Evolutionary conservation across 2,113 vertebrate species (phyloP).

Genomic region (Leptobrachium leishanense): DNA sequence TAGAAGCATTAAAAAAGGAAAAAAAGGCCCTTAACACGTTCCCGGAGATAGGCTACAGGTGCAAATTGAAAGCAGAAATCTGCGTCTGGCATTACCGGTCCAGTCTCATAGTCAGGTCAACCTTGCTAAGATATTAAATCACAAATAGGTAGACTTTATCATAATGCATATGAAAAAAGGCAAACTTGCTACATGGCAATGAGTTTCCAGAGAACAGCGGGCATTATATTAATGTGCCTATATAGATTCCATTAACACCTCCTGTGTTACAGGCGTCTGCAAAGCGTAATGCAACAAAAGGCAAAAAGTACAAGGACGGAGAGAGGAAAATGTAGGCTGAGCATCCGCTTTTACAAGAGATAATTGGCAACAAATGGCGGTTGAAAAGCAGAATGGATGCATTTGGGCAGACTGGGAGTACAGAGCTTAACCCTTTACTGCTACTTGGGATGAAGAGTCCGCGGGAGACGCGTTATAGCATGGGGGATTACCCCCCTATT

Average conservation of each 20-base stretch:
- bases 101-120: slow-evolving; percentile 36
- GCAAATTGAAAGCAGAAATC: slow-evolving; percentile 39
- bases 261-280: background rate
- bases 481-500: too few species aligned
- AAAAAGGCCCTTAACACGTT: slow-evolving; percentile 14
- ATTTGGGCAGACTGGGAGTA: background rate
- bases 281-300: slow-evolving; percentile 5
- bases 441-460: background rate
- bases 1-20: slow-evolving; percentile 4
- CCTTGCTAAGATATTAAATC: slow-evolving; percentile 33
- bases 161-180: slow-evolving; percentile 39
- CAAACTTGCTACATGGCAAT: slow-evolving; percentile 34
- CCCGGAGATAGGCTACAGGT: slow-evolving; percentile 30
- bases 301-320: background rate
- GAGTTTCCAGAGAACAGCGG: background rate
- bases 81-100: background rate
- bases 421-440: background rate
- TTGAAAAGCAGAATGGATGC: background rate
- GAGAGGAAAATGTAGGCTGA: background rate
- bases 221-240: slow-evolving; percentile 37
- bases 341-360: slow-evolving; percentile 10
- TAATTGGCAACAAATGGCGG: background rate
- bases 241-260: slow-evolving; percentile 41
- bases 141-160: slow-evolving; percentile 28
- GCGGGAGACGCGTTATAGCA: too few species aligned